Base-by-base conservation (phyloP, 2,888 invertebrate species). In the Plebejus anna region DNA sequence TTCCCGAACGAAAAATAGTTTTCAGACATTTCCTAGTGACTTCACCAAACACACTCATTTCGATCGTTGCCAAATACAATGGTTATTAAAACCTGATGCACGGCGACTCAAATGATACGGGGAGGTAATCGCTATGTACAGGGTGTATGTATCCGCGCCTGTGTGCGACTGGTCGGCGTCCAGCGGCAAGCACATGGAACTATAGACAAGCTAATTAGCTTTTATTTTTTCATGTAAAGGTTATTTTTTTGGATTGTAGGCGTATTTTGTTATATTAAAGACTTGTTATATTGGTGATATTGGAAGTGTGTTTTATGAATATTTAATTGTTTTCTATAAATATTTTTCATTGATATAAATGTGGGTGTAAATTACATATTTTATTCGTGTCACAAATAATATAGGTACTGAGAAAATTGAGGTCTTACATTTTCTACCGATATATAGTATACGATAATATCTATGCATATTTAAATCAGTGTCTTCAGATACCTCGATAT, bases 41-140 rank as follows among this genome's bases (percentile, higher is more conserved):
- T 87, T 86, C 85, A 84, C 85, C 86, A 87, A 89, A 89, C 87
- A 81, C 79, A 88, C 92, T 92, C 91, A 93, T 93, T 94, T 91
- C 91, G 90, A 94, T 93, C 90, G 91, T 84, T 88, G 86, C 91
- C 89, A 93, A 93, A 93, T 93, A 94, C 93, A 93, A 94, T 93
- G 93, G 92, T 92, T 94, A 94, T 93, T 94, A 93, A 92, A 92
- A 91, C 89, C 85, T 85, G 90, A 87, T 88, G 88, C 86, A 83
- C 81, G 83, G 82, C 81, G 81, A 83, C 85, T 87, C 85, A 87
- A 87, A 88, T 88, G 87, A 87, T 90, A 86, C 86, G 84, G 84
- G 86, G 85, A 84, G 85, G 88, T 81, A 81, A 80, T 79, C 79
- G 80, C 80, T 80, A 81, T 80, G 75, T 75, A 76, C 77, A 28